Evolutionary conservation across 2,888 invertebrate genomes (phyloP).

Genomic region (Flexamia atlantica): DNA sequence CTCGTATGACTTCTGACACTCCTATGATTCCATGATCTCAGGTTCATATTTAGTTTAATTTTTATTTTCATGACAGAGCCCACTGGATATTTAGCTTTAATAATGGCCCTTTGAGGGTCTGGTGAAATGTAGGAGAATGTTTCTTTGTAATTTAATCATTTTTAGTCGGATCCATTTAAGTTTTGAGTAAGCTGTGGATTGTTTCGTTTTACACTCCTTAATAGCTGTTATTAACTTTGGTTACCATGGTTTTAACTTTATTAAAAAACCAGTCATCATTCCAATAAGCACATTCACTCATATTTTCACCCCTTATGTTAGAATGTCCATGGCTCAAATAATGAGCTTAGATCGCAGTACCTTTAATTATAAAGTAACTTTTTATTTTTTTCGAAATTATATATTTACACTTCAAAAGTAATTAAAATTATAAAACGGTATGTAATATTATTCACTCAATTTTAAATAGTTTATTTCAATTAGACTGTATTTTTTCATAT

Average conservation of each 20-base stretch:
- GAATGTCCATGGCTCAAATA: no score
- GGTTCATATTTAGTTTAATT: constrained; percentile 46
- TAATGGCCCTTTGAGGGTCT: not conserved
- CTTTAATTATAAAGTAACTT: no score
- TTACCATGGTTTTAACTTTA: not conserved
- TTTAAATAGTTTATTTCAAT: no score
- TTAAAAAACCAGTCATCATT: not conserved
- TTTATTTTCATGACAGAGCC: not conserved
- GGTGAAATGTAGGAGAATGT: not conserved
- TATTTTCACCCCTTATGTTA: no score
- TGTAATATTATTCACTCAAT: no score
- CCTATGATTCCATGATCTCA: constrained; percentile 34
- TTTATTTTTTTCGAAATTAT: no score
- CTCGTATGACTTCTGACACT: constrained; percentile 63
- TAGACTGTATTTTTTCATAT: not conserved
- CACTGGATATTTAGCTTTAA: constrained; percentile 31
- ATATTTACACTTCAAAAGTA: no score
- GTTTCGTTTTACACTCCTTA: not conserved
- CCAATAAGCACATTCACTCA: not conserved
- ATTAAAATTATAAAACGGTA: no score
- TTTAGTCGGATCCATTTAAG: not conserved
- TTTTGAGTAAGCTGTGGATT: not conserved
- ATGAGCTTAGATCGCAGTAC: no score
- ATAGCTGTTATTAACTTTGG: not conserved
- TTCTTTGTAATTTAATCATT: not conserved